These are phyloP conservation scores for Columbina picui DNA, from an alignment of 2,113 vertebrate species.

Conservation along the genomic window DNA sequence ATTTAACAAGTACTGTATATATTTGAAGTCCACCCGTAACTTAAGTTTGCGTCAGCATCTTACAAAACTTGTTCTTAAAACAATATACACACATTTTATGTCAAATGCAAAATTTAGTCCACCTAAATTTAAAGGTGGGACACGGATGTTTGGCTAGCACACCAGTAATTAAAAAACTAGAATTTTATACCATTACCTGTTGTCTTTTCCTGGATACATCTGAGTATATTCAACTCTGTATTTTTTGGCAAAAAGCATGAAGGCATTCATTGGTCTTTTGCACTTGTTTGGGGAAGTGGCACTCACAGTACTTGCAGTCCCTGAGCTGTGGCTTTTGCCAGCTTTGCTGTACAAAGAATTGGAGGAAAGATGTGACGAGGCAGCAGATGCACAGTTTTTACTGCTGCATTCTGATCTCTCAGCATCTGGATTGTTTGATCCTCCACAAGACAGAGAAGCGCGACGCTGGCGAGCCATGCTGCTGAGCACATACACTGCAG, in stretches of 20 bases:
- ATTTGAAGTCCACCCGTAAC: background rate
- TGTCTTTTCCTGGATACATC: slow-evolving; percentile 99
- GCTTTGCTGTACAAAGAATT: slow-evolving; percentile 83
- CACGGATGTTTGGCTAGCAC: background rate
- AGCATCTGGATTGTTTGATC: slow-evolving; percentile 85
- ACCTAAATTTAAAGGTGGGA: background rate
- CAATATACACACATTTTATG: background rate
- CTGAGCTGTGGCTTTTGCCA: slow-evolving; percentile 89
- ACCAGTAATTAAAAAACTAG: background rate
- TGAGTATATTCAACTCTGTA: slow-evolving; percentile 99
- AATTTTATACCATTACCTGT: slow-evolving; percentile 83
- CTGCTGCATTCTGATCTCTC: slow-evolving; percentile 85
- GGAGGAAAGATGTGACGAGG: slow-evolving; percentile 82
- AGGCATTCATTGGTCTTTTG: slow-evolving; percentile 99
- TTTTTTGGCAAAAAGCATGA: slow-evolving; percentile 99
- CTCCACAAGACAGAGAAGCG: slow-evolving; percentile 89
- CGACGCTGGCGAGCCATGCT: slow-evolving; percentile 98
- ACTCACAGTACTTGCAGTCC: slow-evolving; percentile 84
- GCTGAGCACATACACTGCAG: slow-evolving; percentile 97
- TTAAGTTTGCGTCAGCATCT: background rate
- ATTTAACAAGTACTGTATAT: background rate
- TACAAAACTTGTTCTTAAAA: background rate
- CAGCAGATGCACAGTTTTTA: slow-evolving; percentile 79
- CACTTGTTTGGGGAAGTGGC: slow-evolving; percentile 93
- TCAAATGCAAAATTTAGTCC: background rate